phyloP scores from a whole-genome alignment of 2,888 invertebrate species.

The Orthosia incerta region DNA sequence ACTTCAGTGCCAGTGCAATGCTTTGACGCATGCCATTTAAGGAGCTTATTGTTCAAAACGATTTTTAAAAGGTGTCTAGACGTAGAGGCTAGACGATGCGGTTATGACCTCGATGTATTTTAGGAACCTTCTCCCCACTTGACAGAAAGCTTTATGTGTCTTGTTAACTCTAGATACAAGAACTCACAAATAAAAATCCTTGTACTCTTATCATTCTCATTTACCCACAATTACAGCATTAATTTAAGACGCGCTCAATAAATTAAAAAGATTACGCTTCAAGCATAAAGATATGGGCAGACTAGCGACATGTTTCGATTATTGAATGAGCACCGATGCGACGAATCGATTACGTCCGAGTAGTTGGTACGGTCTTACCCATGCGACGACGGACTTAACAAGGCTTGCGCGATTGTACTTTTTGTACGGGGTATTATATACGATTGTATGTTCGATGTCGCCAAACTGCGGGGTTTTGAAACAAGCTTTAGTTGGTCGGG shows the following conservation, averaged over 20 bases:
- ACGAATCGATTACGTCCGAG: constrained; percentile 85
- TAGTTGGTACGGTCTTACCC: constrained; percentile 75
- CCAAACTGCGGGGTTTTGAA: constrained; percentile 41
- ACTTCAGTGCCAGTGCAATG: background rate
- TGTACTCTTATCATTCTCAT: constrained; percentile 26
- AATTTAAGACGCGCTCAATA: constrained; percentile 74
- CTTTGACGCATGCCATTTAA: background rate
- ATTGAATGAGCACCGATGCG: constrained; percentile 86
- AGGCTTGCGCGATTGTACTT: constrained; percentile 78
- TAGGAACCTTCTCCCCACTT: background rate
- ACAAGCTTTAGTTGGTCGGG: background rate
- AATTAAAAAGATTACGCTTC: constrained; percentile 82
- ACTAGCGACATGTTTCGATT: constrained; percentile 83
- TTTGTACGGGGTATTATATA: constrained; percentile 75
- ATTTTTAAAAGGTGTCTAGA: background rate
- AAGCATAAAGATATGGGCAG: constrained; percentile 80
- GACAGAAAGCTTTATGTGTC: too few species aligned
- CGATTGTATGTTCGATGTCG: constrained; percentile 68
- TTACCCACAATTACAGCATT: constrained; percentile 64
- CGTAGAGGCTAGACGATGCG: background rate
- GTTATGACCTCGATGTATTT: background rate
- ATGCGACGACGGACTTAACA: constrained; percentile 77
- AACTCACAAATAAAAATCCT: background rate
- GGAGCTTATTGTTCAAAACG: background rate
- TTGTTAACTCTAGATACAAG: background rate